phyloP scores from a whole-genome alignment of 2,888 invertebrate species.

The Ashinkailepas kermadecensis region DNA sequence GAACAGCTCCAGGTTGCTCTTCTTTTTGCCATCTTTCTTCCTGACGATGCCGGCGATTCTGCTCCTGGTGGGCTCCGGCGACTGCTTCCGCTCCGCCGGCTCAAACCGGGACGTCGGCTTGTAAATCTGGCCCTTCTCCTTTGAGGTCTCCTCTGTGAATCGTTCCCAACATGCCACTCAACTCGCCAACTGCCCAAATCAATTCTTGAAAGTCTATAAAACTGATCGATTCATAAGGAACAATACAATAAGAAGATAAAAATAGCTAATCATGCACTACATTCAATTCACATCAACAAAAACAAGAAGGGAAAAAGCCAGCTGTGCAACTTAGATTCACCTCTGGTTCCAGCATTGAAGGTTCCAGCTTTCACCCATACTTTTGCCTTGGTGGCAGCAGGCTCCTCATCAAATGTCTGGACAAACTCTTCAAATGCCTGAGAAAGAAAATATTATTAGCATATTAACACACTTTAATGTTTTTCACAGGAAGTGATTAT shows the following conservation, averaged over 20 bases:
- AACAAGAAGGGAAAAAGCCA: too few relatives aligned
- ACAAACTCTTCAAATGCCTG: constrained; percentile 95
- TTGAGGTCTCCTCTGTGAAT: constrained; percentile 68
- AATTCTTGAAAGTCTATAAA: too few relatives aligned
- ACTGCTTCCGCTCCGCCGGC: not conserved
- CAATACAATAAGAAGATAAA: too few relatives aligned
- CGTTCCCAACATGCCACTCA: too few relatives aligned
- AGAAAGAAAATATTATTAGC: constrained; percentile 34
- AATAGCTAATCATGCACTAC: too few relatives aligned
- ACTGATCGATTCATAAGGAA: too few relatives aligned
- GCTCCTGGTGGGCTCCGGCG: constrained; percentile 22
- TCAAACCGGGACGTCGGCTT: constrained; percentile 77
- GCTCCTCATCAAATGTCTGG: constrained; percentile 87
- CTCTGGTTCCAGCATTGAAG: constrained; percentile 87
- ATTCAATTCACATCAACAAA: too few relatives aligned
- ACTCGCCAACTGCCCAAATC: not conserved
- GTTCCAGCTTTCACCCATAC: constrained; percentile 98
- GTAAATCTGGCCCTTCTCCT: constrained; percentile 83
- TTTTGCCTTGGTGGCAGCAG: constrained; percentile 55
- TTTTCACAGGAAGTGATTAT: too few relatives aligned
- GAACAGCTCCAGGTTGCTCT: constrained; percentile 93
- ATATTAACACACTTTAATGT: not conserved
- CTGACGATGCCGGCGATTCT: constrained; percentile 54
- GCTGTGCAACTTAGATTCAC: constrained; percentile 48
- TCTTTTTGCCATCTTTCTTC: constrained; percentile 79